These are phyloP conservation scores for Isurus oxyrinchus DNA, from an alignment of 2,113 vertebrate species.

Conservation along the genomic window DNA sequence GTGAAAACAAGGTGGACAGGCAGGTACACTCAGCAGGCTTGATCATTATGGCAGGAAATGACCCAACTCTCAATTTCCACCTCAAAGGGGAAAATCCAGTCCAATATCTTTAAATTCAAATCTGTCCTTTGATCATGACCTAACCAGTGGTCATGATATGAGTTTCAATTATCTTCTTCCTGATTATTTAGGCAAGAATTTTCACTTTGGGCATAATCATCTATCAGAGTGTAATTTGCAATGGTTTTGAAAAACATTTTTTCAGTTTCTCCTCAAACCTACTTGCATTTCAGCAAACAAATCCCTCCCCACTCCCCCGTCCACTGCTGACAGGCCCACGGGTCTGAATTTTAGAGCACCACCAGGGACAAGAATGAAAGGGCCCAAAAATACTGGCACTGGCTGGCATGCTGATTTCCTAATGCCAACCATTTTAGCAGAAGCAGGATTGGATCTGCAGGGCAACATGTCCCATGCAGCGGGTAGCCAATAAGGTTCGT, in stretches of 20 bases:
- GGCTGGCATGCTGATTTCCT: neutral
- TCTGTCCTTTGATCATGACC: neutral
- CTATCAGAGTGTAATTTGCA: neutral
- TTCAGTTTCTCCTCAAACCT: neutral
- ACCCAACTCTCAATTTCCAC: neutral
- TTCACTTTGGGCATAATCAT: neutral
- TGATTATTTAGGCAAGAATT: neutral
- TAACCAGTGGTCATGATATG: too few relatives aligned
- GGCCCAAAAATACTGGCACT: neutral
- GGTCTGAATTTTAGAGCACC: neutral
- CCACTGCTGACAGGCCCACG: neutral
- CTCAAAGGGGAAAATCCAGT: neutral
- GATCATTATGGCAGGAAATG: neutral
- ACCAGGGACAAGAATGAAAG: neutral
- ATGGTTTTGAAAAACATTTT: neutral
- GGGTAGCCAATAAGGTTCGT: neutral
- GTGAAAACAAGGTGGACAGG: neutral
- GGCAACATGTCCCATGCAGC: neutral
- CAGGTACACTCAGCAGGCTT: neutral
- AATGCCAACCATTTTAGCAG: too few relatives aligned
- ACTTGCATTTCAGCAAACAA: neutral
- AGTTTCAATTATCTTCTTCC: neutral
- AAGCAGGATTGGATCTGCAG: neutral
- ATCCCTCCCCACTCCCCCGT: neutral
- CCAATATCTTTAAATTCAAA: neutral